Conservation (phyloP, 2,113 vertebrate species). For the Synodontis membranacea region DNA sequence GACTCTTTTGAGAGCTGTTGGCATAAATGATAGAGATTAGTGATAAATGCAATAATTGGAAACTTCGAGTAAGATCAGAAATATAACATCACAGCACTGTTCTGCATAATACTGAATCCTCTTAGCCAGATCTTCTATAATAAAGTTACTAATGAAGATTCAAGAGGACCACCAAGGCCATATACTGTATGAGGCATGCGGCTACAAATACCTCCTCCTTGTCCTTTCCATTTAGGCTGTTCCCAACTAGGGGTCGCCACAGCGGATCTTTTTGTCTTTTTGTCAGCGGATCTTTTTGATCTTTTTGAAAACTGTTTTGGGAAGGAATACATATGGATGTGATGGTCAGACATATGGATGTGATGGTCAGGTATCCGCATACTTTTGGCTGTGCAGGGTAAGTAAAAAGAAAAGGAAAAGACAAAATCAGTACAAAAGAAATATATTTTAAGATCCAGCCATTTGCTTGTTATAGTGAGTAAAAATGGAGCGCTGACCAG, state of each 20-base stretch:
- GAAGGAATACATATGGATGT: neutral
- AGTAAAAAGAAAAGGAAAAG: too few species aligned
- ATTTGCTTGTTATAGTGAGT: too few species aligned
- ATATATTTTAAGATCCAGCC: too few species aligned
- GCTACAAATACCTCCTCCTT: neutral
- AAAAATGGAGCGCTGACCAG: too few species aligned
- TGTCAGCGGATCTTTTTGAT: too few species aligned
- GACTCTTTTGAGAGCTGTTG: neutral
- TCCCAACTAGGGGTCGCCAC: too few species aligned
- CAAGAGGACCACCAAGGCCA: neutral
- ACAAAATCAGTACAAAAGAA: too few species aligned
- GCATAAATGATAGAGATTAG: neutral
- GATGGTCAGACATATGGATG: neutral
- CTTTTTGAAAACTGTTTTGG: neutral
- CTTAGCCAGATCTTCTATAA: neutral
- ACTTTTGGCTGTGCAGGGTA: too few species aligned
- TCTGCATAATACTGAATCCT: neutral
- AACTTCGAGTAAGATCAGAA: neutral
- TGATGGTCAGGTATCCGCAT: neutral
- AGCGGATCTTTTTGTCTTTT: too few species aligned
- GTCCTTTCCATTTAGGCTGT: too few species aligned
- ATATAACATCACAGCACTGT: neutral
- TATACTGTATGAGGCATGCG: neutral
- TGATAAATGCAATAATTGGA: neutral
- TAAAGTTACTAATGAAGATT: neutral